Conservation (phyloP, 2,113 vertebrate species). For the Campylorhamphus procurvoides region DNA sequence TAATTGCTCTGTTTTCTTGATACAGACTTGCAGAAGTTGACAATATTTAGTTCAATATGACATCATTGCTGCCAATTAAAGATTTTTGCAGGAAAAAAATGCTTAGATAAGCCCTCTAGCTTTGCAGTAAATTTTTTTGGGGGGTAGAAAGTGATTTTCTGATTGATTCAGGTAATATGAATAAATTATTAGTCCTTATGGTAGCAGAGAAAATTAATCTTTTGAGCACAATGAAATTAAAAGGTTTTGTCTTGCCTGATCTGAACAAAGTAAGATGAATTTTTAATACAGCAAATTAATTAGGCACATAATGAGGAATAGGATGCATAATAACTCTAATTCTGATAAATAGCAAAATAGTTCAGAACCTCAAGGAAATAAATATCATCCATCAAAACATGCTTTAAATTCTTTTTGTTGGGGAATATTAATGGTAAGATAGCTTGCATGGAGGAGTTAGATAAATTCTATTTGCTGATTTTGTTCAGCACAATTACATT, state of each 20-base stretch:
- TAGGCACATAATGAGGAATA: conserved; percentile 77
- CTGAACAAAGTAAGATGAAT: conserved; percentile 77
- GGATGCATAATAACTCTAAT: conserved; percentile 70
- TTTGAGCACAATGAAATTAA: conserved; percentile 70
- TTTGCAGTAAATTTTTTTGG: background rate
- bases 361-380: conserved; percentile 74
- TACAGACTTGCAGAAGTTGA: background rate
- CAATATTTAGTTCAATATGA: background rate
- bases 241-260: conserved; percentile 68
- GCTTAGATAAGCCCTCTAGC: background rate
- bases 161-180: conserved; percentile 57
- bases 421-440: conserved; percentile 73
- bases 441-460: conserved; percentile 55
- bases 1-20: background rate
- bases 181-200: conserved; percentile 60
- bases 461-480: conserved; percentile 74
- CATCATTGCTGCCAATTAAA: background rate
- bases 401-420: conserved; percentile 77
- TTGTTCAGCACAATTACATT: conserved; percentile 73
- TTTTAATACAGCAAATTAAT: conserved; percentile 81
- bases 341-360: conserved; percentile 79
- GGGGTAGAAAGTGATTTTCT: conserved; percentile 3
- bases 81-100: conserved; percentile 18
- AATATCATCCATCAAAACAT: conserved; percentile 77
- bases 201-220: conserved; percentile 67